These are phyloP conservation scores for Butastur rufipennis DNA, from an alignment of 2,113 vertebrate genomes.

Conservation along the genomic window DNA sequence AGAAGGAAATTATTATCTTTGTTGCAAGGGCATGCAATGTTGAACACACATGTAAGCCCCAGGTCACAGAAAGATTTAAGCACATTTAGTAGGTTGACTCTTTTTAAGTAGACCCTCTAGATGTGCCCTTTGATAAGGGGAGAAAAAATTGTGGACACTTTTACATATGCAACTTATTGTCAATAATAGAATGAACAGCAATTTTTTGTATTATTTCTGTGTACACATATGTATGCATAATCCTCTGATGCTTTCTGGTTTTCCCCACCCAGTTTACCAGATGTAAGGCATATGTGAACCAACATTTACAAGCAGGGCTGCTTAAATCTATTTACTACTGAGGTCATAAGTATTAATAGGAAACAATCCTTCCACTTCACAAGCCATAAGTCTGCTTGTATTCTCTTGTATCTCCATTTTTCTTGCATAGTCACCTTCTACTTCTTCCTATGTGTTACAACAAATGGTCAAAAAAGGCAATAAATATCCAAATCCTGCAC, in stretches of 20 bases:
- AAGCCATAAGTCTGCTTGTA: not conserved
- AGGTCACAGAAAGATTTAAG: not conserved
- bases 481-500: not conserved
- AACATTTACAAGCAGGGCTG: not conserved
- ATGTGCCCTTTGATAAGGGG: not conserved
- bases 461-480: not conserved
- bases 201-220: not conserved
- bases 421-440: not conserved
- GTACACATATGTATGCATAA: not conserved
- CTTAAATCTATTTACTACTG: not conserved
- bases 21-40: not conserved
- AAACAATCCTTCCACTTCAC: not conserved
- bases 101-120: not conserved
- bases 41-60: not conserved
- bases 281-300: not conserved
- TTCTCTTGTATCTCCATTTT: not conserved
- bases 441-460: not conserved
- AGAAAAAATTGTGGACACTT: not conserved
- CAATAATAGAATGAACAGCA: not conserved
- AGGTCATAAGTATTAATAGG: not conserved
- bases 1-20: constrained; percentile 29
- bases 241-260: not conserved
- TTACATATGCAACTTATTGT: not conserved
- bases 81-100: not conserved
- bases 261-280: not conserved